These are phyloP conservation scores for Eulithis testata DNA, from an alignment of 2,888 invertebrate species.

Conservation along the genomic window DNA sequence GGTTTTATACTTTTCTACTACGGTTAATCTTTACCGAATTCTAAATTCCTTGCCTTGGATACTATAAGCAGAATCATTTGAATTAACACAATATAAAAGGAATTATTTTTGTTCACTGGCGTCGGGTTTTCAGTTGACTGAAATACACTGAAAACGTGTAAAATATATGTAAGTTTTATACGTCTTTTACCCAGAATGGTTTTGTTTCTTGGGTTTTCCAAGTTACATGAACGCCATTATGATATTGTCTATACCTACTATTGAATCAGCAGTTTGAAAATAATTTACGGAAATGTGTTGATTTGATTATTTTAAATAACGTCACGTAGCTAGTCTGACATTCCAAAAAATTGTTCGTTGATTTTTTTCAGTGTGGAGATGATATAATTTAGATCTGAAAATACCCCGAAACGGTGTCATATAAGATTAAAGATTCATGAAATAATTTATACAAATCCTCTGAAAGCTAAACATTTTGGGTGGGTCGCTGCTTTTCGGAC, in stretches of 20 bases:
- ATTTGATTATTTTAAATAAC: neutral
- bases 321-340: neutral
- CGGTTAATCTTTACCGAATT: no score
- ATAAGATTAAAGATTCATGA: no score
- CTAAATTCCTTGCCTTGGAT: no score
- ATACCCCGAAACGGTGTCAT: no score
- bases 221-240: slow-evolving; percentile 10
- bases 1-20: no score
- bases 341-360: slow-evolving; percentile 2
- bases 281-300: slow-evolving; percentile 18
- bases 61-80: no score
- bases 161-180: slow-evolving; percentile 5
- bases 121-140: neutral
- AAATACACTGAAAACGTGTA: slow-evolving; percentile 4
- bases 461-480: no score
- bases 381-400: no score
- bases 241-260: slow-evolving; percentile 17
- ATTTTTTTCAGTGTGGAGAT: neutral
- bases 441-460: neutral
- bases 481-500: slow-evolving; percentile 2
- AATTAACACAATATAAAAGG: no score
- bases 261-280: slow-evolving; percentile 20
- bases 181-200: slow-evolving; percentile 25
- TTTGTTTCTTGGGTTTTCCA: slow-evolving; percentile 34
- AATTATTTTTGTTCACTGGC: neutral